A percentile compares a stretch with the other conserved stretches of the same genome.
phyloP scores from a whole-genome alignment of 2,888 invertebrate genomes.

The Laspeyria flexula region DNA sequence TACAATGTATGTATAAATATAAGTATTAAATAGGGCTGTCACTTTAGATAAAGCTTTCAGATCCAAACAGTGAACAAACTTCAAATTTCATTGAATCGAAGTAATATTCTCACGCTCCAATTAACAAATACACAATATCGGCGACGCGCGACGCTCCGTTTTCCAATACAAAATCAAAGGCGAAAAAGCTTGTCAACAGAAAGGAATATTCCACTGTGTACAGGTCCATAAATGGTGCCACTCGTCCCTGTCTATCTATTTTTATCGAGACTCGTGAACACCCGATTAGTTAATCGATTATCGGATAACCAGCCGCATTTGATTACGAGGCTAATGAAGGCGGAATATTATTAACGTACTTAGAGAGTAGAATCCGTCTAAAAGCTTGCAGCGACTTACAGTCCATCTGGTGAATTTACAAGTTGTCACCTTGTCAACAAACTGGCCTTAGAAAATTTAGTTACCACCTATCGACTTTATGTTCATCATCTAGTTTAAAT shows the following conservation, averaged over 20 bases:
- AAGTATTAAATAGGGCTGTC: no score
- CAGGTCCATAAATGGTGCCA: conserved; percentile 12
- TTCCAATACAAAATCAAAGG: neutral
- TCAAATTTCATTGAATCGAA: neutral
- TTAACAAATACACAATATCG: neutral
- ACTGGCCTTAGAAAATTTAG: no score
- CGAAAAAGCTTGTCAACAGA: neutral
- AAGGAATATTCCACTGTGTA: neutral
- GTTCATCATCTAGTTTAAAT: no score
- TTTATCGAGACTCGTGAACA: conserved; percentile 41
- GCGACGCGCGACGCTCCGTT: neutral
- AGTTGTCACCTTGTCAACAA: no score
- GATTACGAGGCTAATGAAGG: neutral
- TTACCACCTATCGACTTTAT: no score
- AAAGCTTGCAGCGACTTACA: no score
- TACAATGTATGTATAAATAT: no score
- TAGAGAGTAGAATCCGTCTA: no score
- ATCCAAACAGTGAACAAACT: no score
- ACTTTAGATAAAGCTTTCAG: no score
- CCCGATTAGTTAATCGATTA: conserved; percentile 49
- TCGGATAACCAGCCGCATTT: conserved; percentile 5
- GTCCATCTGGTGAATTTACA: no score
- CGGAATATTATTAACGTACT: neutral
- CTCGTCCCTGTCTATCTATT: conserved; percentile 31
- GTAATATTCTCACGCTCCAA: neutral